Percentiles rank a stretch among this genome's conserved stretches.
Evolutionary conservation across 2,797 vertebrate species (phyloP).

Genomic region (Mallotus villosus): DNA sequence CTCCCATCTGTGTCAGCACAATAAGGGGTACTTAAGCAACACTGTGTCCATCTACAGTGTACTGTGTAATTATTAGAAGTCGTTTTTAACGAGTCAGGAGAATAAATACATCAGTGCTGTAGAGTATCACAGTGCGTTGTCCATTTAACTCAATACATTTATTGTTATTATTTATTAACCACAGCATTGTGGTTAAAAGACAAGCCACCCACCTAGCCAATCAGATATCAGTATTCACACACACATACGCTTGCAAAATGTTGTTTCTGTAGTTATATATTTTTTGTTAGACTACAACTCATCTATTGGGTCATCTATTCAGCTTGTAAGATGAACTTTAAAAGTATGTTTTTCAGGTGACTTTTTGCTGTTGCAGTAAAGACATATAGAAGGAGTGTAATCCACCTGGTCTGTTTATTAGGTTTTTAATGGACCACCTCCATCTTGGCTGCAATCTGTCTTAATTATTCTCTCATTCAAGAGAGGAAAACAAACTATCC

Average conservation of each 20-base stretch:
- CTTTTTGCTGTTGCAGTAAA: conserved; percentile 55
- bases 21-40: conserved; percentile 57
- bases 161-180: too few species aligned
- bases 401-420: conserved; percentile 16
- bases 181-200: conserved; percentile 43
- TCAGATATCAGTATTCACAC: conserved; percentile 51
- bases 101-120: conserved; percentile 60
- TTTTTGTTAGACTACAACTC: conserved; percentile 34
- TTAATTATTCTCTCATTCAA: conserved; percentile 45
- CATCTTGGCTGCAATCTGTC: conserved; percentile 28
- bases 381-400: conserved; percentile 40
- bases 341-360: conserved; percentile 40
- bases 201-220: conserved; percentile 30
- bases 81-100: conserved; percentile 56
- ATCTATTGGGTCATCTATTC: conserved; percentile 40
- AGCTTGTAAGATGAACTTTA: conserved; percentile 39
- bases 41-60: conserved; percentile 51
- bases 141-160: too few species aligned
- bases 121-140: conserved; percentile 40
- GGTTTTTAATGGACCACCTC: conserved; percentile 35
- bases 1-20: conserved; percentile 12
- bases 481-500: conserved; percentile 27
- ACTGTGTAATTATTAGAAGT: conserved; percentile 34
- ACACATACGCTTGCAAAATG: conserved; percentile 55
- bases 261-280: conserved; percentile 70